These are phyloP conservation scores for Drosophila dunni DNA, from an alignment of 1,140 invertebrate species.

Conservation along the genomic window DNA sequence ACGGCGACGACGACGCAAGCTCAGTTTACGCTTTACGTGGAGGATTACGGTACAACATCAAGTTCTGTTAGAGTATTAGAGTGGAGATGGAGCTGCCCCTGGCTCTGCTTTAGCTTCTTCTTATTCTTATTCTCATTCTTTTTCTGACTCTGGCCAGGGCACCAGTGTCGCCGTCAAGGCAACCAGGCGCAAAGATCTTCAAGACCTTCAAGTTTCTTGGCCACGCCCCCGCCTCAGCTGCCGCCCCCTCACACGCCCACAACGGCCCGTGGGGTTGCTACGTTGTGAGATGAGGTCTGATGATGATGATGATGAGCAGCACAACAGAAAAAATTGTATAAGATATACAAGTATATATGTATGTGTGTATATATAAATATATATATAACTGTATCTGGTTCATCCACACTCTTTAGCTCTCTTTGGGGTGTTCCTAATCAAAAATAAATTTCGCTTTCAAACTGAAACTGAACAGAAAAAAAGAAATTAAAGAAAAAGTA, in stretches of 20 bases:
- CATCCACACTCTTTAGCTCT: not conserved
- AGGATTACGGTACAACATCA: constrained; percentile 64
- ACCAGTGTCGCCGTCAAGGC: constrained; percentile 54
- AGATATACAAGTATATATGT: not conserved
- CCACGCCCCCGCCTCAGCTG: not conserved
- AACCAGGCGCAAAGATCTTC: constrained; percentile 65
- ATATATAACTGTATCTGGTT: not conserved
- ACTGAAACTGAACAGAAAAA: constrained; percentile 12
- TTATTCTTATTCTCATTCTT: not conserved
- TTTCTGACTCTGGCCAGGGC: constrained; percentile 1
- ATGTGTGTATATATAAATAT: not conserved
- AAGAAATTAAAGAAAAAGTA: constrained; percentile 4
- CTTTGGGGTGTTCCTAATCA: constrained; percentile 59
- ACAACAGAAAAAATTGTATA: not conserved
- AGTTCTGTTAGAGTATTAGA: constrained; percentile 10
- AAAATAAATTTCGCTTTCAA: constrained; percentile 68
- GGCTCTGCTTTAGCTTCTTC: not conserved
- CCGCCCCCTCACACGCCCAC: not conserved
- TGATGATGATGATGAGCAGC: constrained; percentile 47
- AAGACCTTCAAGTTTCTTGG: constrained; percentile 34
- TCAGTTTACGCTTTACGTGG: constrained; percentile 72
- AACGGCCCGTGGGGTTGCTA: constrained; percentile 18
- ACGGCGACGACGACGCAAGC: constrained; percentile 31
- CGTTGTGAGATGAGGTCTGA: constrained; percentile 48
- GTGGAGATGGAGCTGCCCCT: constrained; percentile 22